Evolutionary conservation across 2,888 invertebrate species (phyloP).

Genomic region (Acleris sparsana): DNA sequence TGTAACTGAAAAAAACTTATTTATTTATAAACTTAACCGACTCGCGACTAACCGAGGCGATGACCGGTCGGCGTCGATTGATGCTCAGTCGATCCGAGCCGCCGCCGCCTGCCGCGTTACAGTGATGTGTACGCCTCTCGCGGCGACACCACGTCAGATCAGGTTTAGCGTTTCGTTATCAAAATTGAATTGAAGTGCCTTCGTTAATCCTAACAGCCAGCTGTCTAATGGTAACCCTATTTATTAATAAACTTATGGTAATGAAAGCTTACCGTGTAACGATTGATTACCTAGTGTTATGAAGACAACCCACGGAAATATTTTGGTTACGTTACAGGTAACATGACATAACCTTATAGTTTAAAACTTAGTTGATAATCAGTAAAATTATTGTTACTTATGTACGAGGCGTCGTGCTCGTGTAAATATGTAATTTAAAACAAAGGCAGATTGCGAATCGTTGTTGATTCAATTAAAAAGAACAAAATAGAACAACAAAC

Average conservation of each 20-base stretch:
- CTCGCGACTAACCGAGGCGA: constrained; percentile 47
- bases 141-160: constrained; percentile 69
- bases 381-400: background rate
- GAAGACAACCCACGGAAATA: constrained; percentile 45
- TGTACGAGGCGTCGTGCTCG: background rate
- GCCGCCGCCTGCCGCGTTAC: constrained; percentile 47
- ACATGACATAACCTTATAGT: constrained; percentile 3
- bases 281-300: constrained; percentile 44
- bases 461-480: constrained; percentile 65
- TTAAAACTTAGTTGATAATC: constrained; percentile 3
- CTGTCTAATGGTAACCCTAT: constrained; percentile 33
- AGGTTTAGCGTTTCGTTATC: constrained; percentile 71
- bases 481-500: constrained; percentile 66
- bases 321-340: constrained; percentile 10
- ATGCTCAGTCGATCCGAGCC: constrained; percentile 21
- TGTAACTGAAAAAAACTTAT: constrained; percentile 81
- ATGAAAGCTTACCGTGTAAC: background rate
- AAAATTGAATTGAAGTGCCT: constrained; percentile 53
- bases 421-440: constrained; percentile 16
- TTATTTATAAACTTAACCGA: constrained; percentile 74
- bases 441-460: constrained; percentile 42
- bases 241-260: constrained; percentile 5
- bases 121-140: constrained; percentile 77
- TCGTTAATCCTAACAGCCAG: constrained; percentile 41
- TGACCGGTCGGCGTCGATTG: constrained; percentile 40